Conservation (phyloP, 1,140 invertebrate species). For the Neodiprion pinetum region DNA sequence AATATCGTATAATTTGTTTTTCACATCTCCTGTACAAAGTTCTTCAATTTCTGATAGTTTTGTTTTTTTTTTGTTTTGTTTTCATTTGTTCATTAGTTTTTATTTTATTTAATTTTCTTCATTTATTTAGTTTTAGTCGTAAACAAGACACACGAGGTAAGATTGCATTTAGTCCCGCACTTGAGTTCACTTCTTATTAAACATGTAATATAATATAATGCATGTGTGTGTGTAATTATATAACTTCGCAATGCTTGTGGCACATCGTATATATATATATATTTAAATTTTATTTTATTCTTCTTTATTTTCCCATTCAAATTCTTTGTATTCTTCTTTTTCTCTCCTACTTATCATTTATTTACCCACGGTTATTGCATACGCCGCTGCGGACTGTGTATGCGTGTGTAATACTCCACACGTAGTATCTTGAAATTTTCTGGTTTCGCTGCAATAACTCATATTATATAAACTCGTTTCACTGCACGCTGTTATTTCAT, state of each 20-base stretch:
- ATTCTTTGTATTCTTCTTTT: constrained; percentile 18
- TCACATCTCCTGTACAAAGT: constrained; percentile 36
- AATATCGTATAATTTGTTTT: too few species aligned
- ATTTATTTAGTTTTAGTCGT: constrained; percentile 44
- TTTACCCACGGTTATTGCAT: too few species aligned
- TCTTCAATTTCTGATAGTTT: constrained; percentile 29
- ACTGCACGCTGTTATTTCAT: too few species aligned
- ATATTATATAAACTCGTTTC: too few species aligned
- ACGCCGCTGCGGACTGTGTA: too few species aligned
- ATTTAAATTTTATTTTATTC: constrained; percentile 1
- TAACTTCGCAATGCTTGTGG: too few species aligned
- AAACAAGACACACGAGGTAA: constrained; percentile 62
- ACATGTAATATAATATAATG: background rate
- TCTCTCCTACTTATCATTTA: too few species aligned
- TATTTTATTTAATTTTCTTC: constrained; percentile 26
- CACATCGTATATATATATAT: background rate
- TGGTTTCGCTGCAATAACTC: too few species aligned
- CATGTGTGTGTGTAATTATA: constrained; percentile 13
- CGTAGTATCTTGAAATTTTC: too few species aligned
- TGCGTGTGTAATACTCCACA: too few species aligned
- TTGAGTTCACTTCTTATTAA: constrained; percentile 23
- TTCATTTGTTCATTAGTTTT: background rate
- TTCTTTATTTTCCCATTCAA: constrained; percentile 3
- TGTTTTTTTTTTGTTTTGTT: constrained; percentile 39
- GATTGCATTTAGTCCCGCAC: constrained; percentile 38